Base-by-base conservation (phyloP, 2,113 vertebrate species). In the Cettia cetti region DNA sequence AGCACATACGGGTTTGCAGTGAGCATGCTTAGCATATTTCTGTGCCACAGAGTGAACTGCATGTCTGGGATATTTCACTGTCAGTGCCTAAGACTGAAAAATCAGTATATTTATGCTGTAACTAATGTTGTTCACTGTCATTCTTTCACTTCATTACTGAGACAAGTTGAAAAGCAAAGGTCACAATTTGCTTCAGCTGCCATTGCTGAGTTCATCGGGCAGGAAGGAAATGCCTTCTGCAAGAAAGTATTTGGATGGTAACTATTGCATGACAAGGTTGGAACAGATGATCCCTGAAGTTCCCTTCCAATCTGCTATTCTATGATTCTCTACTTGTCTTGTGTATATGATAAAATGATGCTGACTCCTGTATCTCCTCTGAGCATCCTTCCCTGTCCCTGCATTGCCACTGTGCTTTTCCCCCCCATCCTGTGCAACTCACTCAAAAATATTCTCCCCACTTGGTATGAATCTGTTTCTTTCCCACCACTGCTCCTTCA, bases 141-240 rank as follows among this genome's bases (percentile, higher is more conserved):
- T 76, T 86, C 64, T 82, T 92, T 75, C 74, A 81, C 60, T 64
- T 83, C 71, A 54, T 94, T 82, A 76, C 45, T 68, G 59, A 88
- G 45, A 65, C 53, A 82, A 87, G 63, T 27, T 85, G 77, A 88
- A 92, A 90, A 93, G 63, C 50, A 86, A 87, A 95, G 89, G 68
- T 90, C 76, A 80, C 18, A 24, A 4, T 35, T 86, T 76, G 54
- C 39, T 80, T 72, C 56, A 82, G 69, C 33, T 94, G 37, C 63
- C 35, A 20, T 61, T 57, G 71, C 66, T 54, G 70, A 90, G 54
- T 82, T 76, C 30, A 24, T 57, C 27, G 72, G 59, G 17, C 66
- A 54, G 76, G 60, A 80, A 91, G 82, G 68, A 96, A 90, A 50
- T 86, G 54, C 71, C 52, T 92, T 85, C 59, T 93, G 64, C 39